Conservation (phyloP, 2,113 vertebrate genomes). For the Syngnathus typhle region DNA sequence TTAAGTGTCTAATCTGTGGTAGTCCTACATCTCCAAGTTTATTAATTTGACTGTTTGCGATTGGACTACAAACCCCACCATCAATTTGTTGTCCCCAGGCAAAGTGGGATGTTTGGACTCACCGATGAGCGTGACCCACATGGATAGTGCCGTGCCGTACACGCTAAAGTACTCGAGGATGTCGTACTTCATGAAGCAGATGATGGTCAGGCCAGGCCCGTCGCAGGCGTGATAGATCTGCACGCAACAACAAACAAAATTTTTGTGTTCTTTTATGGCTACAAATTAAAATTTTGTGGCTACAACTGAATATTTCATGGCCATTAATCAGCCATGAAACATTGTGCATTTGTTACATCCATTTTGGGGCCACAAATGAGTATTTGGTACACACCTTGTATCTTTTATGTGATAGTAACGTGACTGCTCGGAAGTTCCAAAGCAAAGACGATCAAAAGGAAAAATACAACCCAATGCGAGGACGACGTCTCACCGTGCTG, state of each 20-base stretch:
- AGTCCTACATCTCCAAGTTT: too few relatives aligned
- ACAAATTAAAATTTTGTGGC: not conserved
- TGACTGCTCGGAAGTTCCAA: not conserved
- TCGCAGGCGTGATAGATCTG: conserved; percentile 83
- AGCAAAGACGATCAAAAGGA: not conserved
- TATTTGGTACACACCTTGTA: not conserved
- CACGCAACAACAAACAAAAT: conserved; percentile 1
- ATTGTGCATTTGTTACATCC: too few relatives aligned
- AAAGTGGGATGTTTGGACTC: conserved; percentile 29
- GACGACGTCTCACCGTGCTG: conserved; percentile 75
- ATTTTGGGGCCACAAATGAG: not conserved
- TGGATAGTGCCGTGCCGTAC: conserved; percentile 88
- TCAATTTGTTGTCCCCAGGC: too few relatives aligned
- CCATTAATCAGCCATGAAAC: too few relatives aligned
- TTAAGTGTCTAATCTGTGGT: too few relatives aligned
- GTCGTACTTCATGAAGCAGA: conserved; percentile 90
- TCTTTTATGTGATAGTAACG: too few relatives aligned
- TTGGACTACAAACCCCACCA: not conserved
- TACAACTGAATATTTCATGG: too few relatives aligned
- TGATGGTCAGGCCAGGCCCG: conserved; percentile 79
- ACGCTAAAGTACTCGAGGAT: conserved; percentile 91
- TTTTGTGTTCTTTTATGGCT: not conserved
- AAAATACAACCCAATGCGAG: not conserved
- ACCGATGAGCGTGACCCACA: conserved; percentile 96
- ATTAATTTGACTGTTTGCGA: not conserved